A percentile compares a stretch with the other conserved stretches of the same genome.
These are phyloP conservation scores for Napeogenes inachia DNA, from an alignment of 2,888 invertebrate species.

Conservation along the genomic window DNA sequence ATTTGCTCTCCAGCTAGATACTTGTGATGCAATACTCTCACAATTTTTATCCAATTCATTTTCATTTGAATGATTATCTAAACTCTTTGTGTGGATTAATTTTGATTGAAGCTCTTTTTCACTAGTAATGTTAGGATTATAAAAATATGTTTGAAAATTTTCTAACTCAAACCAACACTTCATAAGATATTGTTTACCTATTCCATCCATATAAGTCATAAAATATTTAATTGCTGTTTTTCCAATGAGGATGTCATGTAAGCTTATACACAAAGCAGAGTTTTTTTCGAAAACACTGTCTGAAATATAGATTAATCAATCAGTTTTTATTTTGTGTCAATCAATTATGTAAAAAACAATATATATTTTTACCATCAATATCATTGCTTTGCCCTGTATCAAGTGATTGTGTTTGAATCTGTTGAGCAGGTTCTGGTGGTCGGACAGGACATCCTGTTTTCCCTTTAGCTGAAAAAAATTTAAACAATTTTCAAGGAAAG, in stretches of 20 bases:
- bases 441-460: conserved; percentile 72
- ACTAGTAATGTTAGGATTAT: conserved; percentile 35
- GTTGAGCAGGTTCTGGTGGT: conserved; percentile 55
- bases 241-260: conserved; percentile 86
- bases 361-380: conserved; percentile 51
- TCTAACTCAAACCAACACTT: conserved; percentile 88
- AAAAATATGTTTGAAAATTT: conserved; percentile 70
- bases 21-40: conserved; percentile 42
- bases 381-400: conserved; percentile 48
- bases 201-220: conserved; percentile 90
- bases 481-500: conserved; percentile 15
- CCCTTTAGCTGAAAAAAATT: conserved; percentile 60
- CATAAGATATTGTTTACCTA: conserved; percentile 80
- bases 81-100: conserved; percentile 58
- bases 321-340: neutral
- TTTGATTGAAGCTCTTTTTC: conserved; percentile 43
- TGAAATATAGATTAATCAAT: conserved; percentile 41
- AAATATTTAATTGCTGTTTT: conserved; percentile 89
- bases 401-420: conserved; percentile 35
- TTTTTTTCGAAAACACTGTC: conserved; percentile 67
- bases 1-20: conserved; percentile 44
- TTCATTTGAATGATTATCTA: conserved; percentile 51
- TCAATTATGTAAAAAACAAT: neutral
- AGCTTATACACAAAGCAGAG: conserved; percentile 84
- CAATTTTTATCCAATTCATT: conserved; percentile 36